A percentile compares a stretch with the other conserved stretches of the same genome.
phyloP scores from a whole-genome alignment of 2,888 invertebrate species.

The Chymomyza caudatula region DNA sequence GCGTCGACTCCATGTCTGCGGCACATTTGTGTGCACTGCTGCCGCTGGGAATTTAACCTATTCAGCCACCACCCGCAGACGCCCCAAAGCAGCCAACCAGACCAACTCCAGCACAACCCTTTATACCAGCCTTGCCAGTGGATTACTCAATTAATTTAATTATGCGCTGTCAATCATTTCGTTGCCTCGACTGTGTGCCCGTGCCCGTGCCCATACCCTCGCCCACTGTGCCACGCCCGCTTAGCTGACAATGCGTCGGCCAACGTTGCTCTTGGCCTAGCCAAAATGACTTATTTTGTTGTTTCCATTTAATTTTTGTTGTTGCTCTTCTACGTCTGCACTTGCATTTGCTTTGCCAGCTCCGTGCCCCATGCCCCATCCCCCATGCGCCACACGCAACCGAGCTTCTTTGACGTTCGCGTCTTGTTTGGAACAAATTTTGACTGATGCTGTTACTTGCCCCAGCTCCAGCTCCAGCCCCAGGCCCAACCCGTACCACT shows the following conservation, averaged over 20 bases:
- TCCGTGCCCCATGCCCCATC: neutral
- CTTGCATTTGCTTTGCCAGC: neutral
- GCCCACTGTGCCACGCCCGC: neutral
- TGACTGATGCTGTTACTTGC: slow-evolving; percentile 15
- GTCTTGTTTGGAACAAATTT: slow-evolving; percentile 1
- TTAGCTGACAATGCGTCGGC: neutral
- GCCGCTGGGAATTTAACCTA: slow-evolving; percentile 67
- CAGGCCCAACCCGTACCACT: neutral
- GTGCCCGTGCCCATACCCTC: slow-evolving; percentile 3
- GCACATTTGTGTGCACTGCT: slow-evolving; percentile 28
- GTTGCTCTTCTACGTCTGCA: slow-evolving; percentile 36
- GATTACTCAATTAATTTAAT: slow-evolving; percentile 79
- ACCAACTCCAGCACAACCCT: neutral
- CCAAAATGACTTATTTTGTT: slow-evolving; percentile 65
- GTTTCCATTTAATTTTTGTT: slow-evolving; percentile 74
- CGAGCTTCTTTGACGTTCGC: neutral
- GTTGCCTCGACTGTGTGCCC: slow-evolving; percentile 49
- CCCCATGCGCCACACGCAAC: neutral
- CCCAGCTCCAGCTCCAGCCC: too few relatives aligned
- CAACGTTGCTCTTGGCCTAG: slow-evolving; percentile 9
- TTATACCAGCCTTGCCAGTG: slow-evolving; percentile 56
- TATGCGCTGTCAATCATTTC: slow-evolving; percentile 79
- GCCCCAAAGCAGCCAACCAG: too few relatives aligned
- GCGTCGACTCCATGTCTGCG: neutral
- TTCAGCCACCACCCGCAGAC: slow-evolving; percentile 31